phyloP scores from a whole-genome alignment of 2,888 invertebrate species.

The Volucella zonaria region DNA sequence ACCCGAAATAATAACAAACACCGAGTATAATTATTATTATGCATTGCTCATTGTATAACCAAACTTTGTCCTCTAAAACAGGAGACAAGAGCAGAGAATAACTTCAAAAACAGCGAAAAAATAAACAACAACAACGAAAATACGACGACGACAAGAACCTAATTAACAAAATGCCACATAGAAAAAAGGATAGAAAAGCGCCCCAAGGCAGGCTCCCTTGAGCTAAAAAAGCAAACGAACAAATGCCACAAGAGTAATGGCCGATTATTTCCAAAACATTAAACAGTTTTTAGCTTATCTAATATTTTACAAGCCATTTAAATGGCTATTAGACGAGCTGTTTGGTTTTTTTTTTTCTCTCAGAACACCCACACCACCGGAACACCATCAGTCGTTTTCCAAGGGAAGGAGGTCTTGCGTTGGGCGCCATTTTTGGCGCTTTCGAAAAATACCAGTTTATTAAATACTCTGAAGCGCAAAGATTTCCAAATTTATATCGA shows the following conservation, averaged over 20 bases:
- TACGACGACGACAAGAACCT: slow-evolving; percentile 34
- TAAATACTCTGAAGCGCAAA: slow-evolving; percentile 56
- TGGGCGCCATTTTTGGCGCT: slow-evolving; percentile 24
- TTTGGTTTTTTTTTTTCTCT: slow-evolving; percentile 23
- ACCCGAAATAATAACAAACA: slow-evolving; percentile 35
- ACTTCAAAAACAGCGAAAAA: too few species aligned
- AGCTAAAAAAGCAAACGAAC: slow-evolving; percentile 35
- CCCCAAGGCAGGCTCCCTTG: neutral
- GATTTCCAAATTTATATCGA: slow-evolving; percentile 69
- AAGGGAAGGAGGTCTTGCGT: neutral
- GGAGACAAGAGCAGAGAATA: neutral
- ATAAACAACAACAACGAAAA: neutral
- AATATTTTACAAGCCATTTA: slow-evolving; percentile 77
- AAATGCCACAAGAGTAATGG: slow-evolving; percentile 71
- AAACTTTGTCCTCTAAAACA: slow-evolving; percentile 58
- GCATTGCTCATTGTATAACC: slow-evolving; percentile 29
- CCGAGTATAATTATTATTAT: slow-evolving; percentile 63
- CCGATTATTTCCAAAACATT: slow-evolving; percentile 81
- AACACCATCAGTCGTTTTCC: neutral
- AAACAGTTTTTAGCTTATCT: slow-evolving; percentile 79
- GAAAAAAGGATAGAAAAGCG: slow-evolving; percentile 20
- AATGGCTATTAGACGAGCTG: slow-evolving; percentile 79
- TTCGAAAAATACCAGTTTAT: slow-evolving; percentile 55
- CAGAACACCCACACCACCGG: neutral
- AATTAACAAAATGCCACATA: slow-evolving; percentile 53